These are phyloP conservation scores for Cordilura impudica DNA, from an alignment of 2,888 invertebrate genomes.

Conservation along the genomic window DNA sequence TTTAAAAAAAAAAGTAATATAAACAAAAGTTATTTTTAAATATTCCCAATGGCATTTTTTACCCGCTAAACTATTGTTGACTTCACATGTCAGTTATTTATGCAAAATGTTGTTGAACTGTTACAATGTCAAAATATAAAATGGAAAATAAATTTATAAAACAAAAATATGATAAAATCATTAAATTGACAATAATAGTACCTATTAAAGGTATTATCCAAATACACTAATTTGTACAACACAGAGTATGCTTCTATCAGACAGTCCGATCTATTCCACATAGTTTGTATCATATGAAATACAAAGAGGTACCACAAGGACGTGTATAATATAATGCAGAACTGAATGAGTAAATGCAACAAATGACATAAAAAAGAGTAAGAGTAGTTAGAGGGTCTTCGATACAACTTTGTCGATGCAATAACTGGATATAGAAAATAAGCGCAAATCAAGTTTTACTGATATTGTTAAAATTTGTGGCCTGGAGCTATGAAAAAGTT, in stretches of 20 bases:
- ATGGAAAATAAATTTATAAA: neutral
- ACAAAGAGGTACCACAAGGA: neutral
- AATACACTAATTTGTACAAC: no score
- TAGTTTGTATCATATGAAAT: no score
- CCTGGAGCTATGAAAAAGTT: no score
- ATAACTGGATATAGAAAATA: no score
- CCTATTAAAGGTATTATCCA: constrained; percentile 36
- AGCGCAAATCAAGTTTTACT: no score
- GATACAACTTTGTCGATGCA: no score
- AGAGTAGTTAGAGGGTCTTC: no score
- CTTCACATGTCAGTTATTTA: constrained; percentile 32
- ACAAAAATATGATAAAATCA: neutral
- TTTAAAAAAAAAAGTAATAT: no score
- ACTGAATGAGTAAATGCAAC: constrained; percentile 13
- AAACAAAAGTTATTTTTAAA: no score
- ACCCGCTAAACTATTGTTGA: neutral
- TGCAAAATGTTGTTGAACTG: constrained; percentile 28
- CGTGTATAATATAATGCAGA: constrained; percentile 28
- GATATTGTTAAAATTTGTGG: no score
- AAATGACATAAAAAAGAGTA: constrained; percentile 24
- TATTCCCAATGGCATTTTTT: no score
- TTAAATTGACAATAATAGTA: constrained; percentile 14
- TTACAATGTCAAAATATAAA: neutral
- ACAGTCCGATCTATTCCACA: constrained; percentile 9
- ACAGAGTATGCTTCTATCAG: no score